Evolutionary conservation across 2,113 vertebrate species (phyloP), one percentile per base, ranked within the genome.

Genomic region (Columba janthina): DNA sequence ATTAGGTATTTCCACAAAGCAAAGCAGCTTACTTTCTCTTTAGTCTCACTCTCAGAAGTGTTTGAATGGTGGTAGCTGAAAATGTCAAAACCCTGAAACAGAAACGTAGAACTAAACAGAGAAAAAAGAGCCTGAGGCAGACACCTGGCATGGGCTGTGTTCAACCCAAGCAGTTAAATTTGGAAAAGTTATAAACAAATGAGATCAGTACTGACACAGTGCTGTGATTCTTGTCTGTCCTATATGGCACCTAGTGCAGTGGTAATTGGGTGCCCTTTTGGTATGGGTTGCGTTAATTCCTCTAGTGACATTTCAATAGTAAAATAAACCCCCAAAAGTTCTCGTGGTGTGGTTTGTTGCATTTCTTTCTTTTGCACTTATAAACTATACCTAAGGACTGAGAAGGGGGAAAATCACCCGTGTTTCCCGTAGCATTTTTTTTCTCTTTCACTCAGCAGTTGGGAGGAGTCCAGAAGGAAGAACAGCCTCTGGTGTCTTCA

Each of bases 11-110:
- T 96, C 71, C 56, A 74, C 22, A 48, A 69, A 87, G 58, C 26
- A 79, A 83, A 91, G 17, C 16, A 81, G 42, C 44, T 71, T 80
- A 31, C 89, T 89, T 93, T 92, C 65, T 83, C 34, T 71, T 85
- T 84, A 15, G 32, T 84, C 56, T 92, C 2, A 1, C 46, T 85
- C 83, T 93, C n/a, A 53, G 65, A 86, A 89, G 61, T 81, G 86
- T 85, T 79, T 70, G 26, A 73, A 51, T 86, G 50, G n/a, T 71
- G 51, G 48, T 71, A 46, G 86, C 24, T 94, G 86, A 86, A 95
- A 94, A 92, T 90, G 88, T 90, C 86, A 94, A 87, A 91, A 62
- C 57, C 53, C 38, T 77, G 91, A 84, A 94, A 53, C 70, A 91
- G 70, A 87, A 95, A 89, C 25, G 48, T 4, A 64, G 56, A 96